These are phyloP conservation scores for Poicephalus meyeri DNA, from an alignment of 2,113 vertebrate genomes.

Conservation along the genomic window DNA sequence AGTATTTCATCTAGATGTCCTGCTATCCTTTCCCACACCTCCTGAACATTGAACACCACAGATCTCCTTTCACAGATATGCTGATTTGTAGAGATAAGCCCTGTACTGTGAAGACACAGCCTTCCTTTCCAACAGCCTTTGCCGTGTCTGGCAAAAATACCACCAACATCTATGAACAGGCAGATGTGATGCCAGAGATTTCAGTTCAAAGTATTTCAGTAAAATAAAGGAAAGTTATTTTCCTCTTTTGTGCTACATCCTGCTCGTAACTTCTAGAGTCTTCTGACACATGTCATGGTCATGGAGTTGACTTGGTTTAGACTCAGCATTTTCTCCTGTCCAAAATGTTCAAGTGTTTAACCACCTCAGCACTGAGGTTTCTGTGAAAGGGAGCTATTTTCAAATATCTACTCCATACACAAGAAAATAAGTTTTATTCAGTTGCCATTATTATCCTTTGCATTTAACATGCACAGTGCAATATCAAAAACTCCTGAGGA, in stretches of 20 bases:
- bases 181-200: background rate
- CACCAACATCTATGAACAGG: background rate
- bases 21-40: background rate
- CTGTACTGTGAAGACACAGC: background rate
- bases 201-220: background rate
- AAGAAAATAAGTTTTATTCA: background rate
- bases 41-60: background rate
- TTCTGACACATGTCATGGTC: background rate
- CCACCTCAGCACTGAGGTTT: background rate
- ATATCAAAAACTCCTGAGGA: conserved; percentile 54
- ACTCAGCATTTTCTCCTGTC: background rate
- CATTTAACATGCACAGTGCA: background rate
- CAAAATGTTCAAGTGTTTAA: background rate
- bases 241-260: background rate
- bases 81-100: background rate
- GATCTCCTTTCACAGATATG: background rate
- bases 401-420: background rate
- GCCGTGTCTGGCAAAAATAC: background rate
- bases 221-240: background rate
- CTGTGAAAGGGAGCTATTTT: background rate
- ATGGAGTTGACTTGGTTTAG: background rate
- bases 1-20: background rate
- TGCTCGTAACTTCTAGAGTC: background rate
- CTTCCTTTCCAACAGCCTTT: background rate
- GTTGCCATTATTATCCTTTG: background rate